A percentile compares a stretch with the other conserved stretches of the same genome.
phyloP scores from a whole-genome alignment of 2,113 vertebrate species.

The Etheostoma cragini region DNA sequence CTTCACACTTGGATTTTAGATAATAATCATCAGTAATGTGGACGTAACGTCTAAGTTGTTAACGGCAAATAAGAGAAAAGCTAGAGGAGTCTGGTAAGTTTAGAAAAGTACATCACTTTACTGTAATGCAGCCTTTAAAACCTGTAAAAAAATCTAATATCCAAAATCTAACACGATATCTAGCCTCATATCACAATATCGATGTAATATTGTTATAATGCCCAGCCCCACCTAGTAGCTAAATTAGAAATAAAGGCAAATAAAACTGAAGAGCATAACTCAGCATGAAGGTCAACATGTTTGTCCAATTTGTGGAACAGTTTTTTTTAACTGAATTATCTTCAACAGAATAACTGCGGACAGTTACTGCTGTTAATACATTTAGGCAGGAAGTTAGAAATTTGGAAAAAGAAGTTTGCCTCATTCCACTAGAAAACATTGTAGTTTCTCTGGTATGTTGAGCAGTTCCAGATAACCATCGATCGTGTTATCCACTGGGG shows the following conservation, averaged over 20 bases:
- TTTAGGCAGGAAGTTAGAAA: constrained; percentile 28
- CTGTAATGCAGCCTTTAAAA: too few species aligned
- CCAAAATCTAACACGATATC: too few species aligned
- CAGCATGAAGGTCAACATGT: background rate
- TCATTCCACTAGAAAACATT: background rate
- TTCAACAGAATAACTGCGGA: constrained; percentile 5
- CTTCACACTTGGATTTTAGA: too few species aligned
- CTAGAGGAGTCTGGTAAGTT: too few species aligned
- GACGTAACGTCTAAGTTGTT: too few species aligned
- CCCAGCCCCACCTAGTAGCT: background rate
- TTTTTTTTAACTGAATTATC: background rate
- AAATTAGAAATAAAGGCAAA: background rate
- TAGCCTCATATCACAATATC: too few species aligned
- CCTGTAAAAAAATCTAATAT: too few species aligned
- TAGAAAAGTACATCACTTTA: too few species aligned
- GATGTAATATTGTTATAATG: too few species aligned
- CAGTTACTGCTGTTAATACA: background rate
- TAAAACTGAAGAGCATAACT: background rate
- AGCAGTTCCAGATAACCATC: background rate
- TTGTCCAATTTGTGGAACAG: background rate
- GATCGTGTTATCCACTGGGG: background rate
- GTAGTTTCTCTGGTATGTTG: background rate
- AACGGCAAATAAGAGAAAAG: too few species aligned
- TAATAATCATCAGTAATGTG: too few species aligned
- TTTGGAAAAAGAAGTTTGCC: background rate